phyloP scores from a whole-genome alignment of 2,113 vertebrate species.

The Archocentrus centrarchus region DNA sequence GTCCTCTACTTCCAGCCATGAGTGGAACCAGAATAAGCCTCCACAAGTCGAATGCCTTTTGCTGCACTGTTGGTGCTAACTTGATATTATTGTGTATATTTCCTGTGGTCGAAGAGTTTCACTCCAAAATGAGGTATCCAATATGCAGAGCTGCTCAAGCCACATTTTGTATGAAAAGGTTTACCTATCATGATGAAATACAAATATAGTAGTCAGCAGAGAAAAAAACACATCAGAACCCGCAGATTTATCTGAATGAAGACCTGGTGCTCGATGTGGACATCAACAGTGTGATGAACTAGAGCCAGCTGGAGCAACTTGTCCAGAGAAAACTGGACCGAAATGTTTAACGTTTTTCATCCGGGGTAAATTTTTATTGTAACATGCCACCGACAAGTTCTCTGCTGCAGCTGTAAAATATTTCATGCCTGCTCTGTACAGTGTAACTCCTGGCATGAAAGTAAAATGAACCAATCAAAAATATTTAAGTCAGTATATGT shows the following conservation, averaged over 20 bases:
- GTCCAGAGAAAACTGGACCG: neutral
- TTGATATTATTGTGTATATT: slow-evolving; percentile 9
- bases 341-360: neutral
- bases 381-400: neutral
- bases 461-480: neutral
- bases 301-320: neutral
- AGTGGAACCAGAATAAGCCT: slow-evolving; percentile 38
- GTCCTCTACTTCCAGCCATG: slow-evolving; percentile 48
- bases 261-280: neutral
- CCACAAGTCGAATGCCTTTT: slow-evolving; percentile 57
- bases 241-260: neutral
- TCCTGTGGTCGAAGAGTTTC: slow-evolving; percentile 29
- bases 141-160: slow-evolving; percentile 50
- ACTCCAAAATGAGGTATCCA: slow-evolving; percentile 34
- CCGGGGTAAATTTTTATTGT: neutral
- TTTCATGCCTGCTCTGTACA: neutral
- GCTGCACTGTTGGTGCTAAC: slow-evolving; percentile 65
- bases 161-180: neutral
- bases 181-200: neutral
- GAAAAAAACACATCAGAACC: slow-evolving; percentile 27
- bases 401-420: neutral
- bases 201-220: neutral
- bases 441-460: slow-evolving; percentile 1
- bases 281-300: neutral
- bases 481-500: neutral